Evolutionary conservation across 2,797 vertebrate genomes (phyloP).

Genomic region (Micropoecilia bifurca): DNA sequence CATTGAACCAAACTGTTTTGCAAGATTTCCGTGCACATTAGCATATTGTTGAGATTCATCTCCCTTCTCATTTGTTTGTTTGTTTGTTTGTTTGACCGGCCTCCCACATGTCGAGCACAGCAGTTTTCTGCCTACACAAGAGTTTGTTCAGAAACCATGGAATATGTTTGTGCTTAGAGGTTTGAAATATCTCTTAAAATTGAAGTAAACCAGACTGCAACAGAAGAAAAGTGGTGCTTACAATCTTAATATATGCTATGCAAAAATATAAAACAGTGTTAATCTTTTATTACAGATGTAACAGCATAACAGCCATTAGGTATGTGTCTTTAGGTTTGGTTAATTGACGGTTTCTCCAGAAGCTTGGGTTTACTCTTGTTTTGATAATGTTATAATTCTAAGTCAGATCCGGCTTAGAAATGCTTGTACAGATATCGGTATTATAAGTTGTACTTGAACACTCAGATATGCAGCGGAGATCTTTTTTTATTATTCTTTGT

Average conservation of each 20-base stretch:
- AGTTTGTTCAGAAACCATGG: neutral
- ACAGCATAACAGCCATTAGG: neutral
- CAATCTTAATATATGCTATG: neutral
- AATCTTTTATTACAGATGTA: neutral
- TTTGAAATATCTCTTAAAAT: neutral
- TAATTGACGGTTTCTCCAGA: neutral
- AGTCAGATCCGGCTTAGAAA: neutral
- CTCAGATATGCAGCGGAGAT: neutral
- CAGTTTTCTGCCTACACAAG: constrained; percentile 1
- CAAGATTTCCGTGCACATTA: neutral
- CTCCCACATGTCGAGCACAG: constrained; percentile 3
- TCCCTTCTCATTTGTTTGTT: constrained; percentile 9
- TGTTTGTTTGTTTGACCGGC: constrained; percentile 1
- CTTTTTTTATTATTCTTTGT: neutral
- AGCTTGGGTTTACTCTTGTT: neutral
- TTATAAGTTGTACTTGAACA: neutral
- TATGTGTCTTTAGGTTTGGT: neutral
- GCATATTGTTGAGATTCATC: constrained; percentile 10
- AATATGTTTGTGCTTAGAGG: neutral
- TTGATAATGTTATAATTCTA: neutral
- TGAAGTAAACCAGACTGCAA: neutral
- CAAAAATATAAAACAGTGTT: neutral
- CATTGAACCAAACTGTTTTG: constrained; percentile 18
- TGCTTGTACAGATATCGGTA: neutral
- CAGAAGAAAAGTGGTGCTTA: neutral